Evolutionary conservation across 2,113 vertebrate genomes (phyloP).

Genomic region (Urocolius indicus): DNA sequence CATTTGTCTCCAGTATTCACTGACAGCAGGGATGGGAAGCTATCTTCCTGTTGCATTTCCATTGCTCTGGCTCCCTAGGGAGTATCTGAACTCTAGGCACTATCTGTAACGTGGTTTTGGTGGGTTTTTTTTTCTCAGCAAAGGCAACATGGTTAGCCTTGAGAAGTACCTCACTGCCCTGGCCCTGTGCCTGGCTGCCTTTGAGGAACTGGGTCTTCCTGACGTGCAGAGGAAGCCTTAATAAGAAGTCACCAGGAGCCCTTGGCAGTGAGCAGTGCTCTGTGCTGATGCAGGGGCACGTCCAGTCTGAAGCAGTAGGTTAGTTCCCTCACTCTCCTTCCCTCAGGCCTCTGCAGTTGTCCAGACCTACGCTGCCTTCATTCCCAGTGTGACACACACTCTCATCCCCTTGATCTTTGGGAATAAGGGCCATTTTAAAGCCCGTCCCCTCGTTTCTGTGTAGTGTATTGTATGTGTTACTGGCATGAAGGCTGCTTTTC

Average conservation of each 20-base stretch:
- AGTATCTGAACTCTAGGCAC: background rate
- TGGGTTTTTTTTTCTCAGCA: background rate
- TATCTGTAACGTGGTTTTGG: background rate
- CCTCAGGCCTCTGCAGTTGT: background rate
- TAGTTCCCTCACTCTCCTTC: background rate
- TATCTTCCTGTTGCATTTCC: background rate
- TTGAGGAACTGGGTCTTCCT: background rate
- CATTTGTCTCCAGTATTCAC: background rate
- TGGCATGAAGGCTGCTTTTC: background rate
- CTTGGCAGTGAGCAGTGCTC: background rate
- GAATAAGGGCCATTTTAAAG: background rate
- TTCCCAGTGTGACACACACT: background rate
- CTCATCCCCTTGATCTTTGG: background rate
- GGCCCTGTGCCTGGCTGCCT: background rate
- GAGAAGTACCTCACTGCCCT: background rate
- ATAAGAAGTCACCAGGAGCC: background rate
- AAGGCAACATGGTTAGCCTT: background rate
- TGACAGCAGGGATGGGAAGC: background rate
- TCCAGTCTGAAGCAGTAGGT: background rate
- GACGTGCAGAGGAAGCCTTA: background rate
- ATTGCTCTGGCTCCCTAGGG: background rate
- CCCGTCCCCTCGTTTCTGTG: background rate
- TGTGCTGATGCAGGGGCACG: background rate
- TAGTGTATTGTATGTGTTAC: background rate
- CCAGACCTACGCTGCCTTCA: background rate